Evolutionary conservation across 2,113 vertebrate genomes (phyloP).

Genomic region (Heloderma charlesbogerti): DNA sequence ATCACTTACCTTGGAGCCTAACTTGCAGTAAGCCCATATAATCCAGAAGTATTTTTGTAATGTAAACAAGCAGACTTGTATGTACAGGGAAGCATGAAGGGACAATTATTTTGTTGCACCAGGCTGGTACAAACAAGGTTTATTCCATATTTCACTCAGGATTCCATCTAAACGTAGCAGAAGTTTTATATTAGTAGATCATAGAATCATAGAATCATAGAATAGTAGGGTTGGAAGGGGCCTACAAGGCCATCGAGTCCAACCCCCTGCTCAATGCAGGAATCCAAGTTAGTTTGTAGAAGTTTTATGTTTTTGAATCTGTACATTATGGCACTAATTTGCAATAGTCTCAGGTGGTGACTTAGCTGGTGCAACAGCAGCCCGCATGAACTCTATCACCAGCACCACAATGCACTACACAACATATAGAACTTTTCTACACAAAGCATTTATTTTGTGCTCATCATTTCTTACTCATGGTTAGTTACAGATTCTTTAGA

Average conservation of each 20-base stretch:
- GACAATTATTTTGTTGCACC: background rate
- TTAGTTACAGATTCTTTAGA: no score
- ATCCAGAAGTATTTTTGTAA: constrained; percentile 30
- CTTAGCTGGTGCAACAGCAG: no score
- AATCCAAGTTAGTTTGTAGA: no score
- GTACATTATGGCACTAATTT: background rate
- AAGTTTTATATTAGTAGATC: background rate
- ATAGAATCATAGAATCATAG: no score
- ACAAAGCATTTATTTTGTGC: no score
- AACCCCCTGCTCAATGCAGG: no score
- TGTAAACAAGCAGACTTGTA: constrained; percentile 8
- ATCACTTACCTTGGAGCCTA: constrained; percentile 38
- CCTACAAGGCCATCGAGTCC: no score
- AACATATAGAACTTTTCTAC: no score
- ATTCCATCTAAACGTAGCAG: background rate
- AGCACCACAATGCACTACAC: background rate
- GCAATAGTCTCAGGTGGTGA: background rate
- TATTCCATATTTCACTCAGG: background rate
- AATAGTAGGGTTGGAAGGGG: no score
- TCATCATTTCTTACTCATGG: no score
- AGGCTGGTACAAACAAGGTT: background rate
- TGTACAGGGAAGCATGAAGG: background rate
- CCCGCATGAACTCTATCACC: no score
- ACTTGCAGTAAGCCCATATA: constrained; percentile 58
- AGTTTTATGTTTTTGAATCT: background rate